Evolutionary conservation across 2,113 vertebrate species (phyloP).

Genomic region (Sigmodon hispidus): DNA sequence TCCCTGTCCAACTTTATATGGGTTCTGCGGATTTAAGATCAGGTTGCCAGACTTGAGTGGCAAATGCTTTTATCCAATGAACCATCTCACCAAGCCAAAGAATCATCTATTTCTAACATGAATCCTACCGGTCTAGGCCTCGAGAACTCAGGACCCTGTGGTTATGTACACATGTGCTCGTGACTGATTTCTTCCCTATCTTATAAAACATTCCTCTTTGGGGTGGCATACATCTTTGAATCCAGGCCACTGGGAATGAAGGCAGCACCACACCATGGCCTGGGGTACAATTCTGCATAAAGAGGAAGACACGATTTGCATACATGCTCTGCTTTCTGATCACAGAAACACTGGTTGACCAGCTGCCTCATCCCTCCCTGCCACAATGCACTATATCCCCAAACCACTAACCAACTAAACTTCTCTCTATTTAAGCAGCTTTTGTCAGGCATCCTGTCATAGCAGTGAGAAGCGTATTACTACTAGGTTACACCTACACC

Average conservation of each 20-base stretch:
- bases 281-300: background rate
- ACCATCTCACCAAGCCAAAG: background rate
- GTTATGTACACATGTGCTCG: background rate
- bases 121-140: background rate
- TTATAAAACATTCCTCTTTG: background rate
- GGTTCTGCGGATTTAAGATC: background rate
- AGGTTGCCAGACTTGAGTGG: background rate
- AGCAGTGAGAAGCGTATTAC: background rate
- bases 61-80: background rate
- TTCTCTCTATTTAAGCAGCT: background rate
- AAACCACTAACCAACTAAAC: background rate
- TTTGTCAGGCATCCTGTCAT: background rate
- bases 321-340: background rate
- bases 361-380: background rate
- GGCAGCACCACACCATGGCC: background rate
- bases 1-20: background rate
- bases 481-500: background rate
- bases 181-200: background rate
- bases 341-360: background rate
- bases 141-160: background rate
- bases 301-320: background rate
- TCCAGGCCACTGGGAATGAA: no score
- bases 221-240: background rate
- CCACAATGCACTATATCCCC: background rate
- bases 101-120: background rate